Evolutionary conservation across 2,888 invertebrate genomes (phyloP).

Genomic region (Maniola hyperantus): DNA sequence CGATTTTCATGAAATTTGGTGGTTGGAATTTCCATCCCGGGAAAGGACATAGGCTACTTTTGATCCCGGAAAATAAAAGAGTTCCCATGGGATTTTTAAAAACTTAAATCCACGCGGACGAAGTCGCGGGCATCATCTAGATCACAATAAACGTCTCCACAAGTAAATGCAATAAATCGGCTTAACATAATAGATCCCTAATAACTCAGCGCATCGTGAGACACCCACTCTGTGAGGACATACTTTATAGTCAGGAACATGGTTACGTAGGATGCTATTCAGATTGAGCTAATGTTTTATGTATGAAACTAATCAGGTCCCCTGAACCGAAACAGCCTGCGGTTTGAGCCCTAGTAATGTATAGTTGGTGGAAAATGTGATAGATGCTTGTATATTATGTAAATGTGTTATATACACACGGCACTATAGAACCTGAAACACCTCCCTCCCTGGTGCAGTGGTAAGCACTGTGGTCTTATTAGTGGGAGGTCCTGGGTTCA

Average conservation of each 20-base stretch:
- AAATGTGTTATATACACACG: constrained; percentile 1
- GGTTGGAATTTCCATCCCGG: too few species aligned
- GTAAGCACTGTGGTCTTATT: too few species aligned
- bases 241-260: constrained; percentile 13
- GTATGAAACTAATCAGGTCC: constrained; percentile 24
- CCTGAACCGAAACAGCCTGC: constrained; percentile 12
- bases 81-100: too few species aligned
- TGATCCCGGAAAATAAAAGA: too few species aligned
- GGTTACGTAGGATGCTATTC: constrained; percentile 10
- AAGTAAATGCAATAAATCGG: constrained; percentile 15
- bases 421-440: too few species aligned
- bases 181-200: constrained; percentile 16
- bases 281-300: constrained; percentile 26
- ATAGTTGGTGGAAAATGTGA: neutral
- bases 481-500: too few species aligned
- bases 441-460: neutral
- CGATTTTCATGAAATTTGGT: too few species aligned
- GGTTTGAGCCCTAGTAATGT: constrained; percentile 6
- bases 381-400: constrained; percentile 8
- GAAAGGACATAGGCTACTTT: too few species aligned
- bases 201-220: constrained; percentile 12
- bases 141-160: constrained; percentile 7
- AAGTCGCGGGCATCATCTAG: too few species aligned
- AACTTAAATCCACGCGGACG: too few species aligned
- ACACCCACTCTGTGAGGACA: neutral